A percentile compares a stretch with the other conserved stretches of the same genome.
Evolutionary conservation across 2,113 vertebrate genomes (phyloP).

Genomic region (Tautogolabrus adspersus): DNA sequence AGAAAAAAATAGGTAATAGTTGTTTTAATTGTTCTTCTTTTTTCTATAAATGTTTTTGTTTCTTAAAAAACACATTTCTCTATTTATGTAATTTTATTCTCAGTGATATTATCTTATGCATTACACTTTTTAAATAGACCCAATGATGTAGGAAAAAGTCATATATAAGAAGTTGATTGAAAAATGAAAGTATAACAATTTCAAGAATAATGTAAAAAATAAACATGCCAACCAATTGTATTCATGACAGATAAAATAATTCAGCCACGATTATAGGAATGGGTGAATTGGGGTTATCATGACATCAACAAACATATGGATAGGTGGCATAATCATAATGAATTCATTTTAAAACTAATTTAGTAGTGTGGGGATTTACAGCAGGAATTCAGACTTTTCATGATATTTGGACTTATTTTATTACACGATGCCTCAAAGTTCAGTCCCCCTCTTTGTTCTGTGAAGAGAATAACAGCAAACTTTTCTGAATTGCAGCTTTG

Average conservation of each 20-base stretch:
- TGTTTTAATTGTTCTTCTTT: no score
- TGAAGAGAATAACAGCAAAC: slow-evolving; percentile 21
- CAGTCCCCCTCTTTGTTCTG: slow-evolving; percentile 12
- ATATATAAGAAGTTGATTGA: not conserved
- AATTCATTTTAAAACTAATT: not conserved
- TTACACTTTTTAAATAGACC: no score
- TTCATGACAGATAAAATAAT: no score
- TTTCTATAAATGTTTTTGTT: no score
- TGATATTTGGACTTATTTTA: not conserved
- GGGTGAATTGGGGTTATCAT: not conserved
- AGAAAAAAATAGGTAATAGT: no score
- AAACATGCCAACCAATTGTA: no score
- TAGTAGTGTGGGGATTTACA: not conserved
- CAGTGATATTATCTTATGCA: no score
- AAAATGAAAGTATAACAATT: not conserved
- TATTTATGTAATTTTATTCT: no score
- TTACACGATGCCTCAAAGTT: not conserved
- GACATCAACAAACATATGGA: not conserved
- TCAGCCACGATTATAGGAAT: no score
- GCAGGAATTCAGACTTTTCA: not conserved
- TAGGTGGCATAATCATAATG: not conserved
- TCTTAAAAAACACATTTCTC: no score
- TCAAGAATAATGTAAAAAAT: no score
- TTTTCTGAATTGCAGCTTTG: slow-evolving; percentile 53
- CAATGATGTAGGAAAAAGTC: not conserved